Evolutionary conservation across 2,797 vertebrate genomes (phyloP).

Genomic region (Sebastes jordani): DNA sequence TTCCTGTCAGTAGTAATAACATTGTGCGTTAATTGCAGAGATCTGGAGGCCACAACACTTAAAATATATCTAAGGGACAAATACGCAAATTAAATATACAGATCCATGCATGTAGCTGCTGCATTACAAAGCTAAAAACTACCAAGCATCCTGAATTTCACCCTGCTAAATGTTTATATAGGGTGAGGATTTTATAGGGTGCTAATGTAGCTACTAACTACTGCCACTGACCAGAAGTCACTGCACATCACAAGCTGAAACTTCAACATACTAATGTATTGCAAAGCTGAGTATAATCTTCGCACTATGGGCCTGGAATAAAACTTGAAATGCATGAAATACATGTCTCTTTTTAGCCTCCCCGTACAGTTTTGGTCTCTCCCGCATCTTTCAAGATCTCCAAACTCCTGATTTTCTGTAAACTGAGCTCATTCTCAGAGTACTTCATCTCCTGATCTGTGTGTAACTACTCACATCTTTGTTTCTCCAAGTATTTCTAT

Average conservation of each 20-base stretch:
- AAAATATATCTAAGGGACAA: not conserved
- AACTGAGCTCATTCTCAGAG: too few species aligned
- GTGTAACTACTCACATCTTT: not conserved
- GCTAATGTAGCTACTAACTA: too few species aligned
- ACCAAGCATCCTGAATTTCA: not conserved
- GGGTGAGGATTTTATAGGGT: not conserved
- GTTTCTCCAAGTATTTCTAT: not conserved
- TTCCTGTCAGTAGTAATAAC: not conserved
- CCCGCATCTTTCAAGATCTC: not conserved
- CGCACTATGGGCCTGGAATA: too few species aligned
- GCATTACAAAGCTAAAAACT: not conserved
- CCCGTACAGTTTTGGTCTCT: too few species aligned
- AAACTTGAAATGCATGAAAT: too few species aligned
- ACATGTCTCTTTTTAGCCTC: too few species aligned
- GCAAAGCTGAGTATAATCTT: too few species aligned
- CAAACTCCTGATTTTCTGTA: not conserved
- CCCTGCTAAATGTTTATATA: not conserved
- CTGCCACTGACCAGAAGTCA: too few species aligned
- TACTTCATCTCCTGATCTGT: too few species aligned
- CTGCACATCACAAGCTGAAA: too few species aligned
- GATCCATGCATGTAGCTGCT: not conserved
- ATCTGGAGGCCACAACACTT: not conserved
- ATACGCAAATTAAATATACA: not conserved
- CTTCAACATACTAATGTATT: too few species aligned
- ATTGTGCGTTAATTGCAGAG: not conserved